phyloP scores from a whole-genome alignment of 2,888 invertebrate genomes.

The Parelbella ahira region DNA sequence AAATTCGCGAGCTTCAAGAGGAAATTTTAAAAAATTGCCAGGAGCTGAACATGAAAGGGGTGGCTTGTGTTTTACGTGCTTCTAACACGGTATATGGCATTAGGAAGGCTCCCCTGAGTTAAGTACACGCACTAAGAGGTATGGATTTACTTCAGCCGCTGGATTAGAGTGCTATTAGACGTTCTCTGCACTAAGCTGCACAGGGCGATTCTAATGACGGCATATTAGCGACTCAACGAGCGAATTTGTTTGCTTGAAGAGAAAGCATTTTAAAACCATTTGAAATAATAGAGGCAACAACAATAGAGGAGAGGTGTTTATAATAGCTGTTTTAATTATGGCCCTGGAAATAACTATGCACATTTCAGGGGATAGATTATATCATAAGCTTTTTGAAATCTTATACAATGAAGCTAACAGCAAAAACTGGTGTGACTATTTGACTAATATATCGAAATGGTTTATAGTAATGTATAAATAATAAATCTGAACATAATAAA shows the following conservation, averaged over 20 bases:
- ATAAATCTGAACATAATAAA: not conserved
- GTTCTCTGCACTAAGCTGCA: conserved; percentile 19
- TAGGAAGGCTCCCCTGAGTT: conserved; percentile 26
- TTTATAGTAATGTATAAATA: no score
- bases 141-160: conserved; percentile 28
- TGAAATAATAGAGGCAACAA: no score
- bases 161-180: conserved; percentile 22
- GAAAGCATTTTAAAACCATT: conserved; percentile 17
- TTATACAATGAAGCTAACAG: no score
- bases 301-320: conserved; percentile 12
- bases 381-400: no score
- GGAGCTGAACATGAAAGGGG: conserved; percentile 16
- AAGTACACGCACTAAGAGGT: conserved; percentile 28
- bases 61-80: conserved; percentile 18
- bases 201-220: conserved; percentile 17
- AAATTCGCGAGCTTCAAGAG: no score
- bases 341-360: no score
- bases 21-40: no score
- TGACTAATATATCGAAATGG: no score
- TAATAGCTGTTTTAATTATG: conserved; percentile 7
- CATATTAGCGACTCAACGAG: conserved; percentile 9
- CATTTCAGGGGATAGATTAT: no score
- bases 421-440: no score
- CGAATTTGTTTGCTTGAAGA: conserved; percentile 8
- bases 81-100: conserved; percentile 26